Evolutionary conservation across 2,797 vertebrate genomes (phyloP), one percentile per base, ranked within the genome.

Genomic region (Pogonophryne albipinna): DNA sequence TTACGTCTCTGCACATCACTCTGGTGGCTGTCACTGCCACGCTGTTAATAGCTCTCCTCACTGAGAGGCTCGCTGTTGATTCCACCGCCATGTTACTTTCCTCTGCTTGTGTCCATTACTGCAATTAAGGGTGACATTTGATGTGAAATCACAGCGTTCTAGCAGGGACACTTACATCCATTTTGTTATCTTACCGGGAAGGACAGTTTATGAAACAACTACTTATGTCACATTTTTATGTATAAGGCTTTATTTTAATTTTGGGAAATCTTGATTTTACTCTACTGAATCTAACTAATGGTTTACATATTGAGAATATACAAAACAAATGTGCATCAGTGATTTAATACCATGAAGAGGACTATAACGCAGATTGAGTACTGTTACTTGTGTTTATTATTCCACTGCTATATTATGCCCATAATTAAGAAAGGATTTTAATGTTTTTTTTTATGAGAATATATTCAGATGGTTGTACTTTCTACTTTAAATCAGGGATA

Each of bases 1-100:
- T 93, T 92, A 92, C 60, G 88, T 92, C 89, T 86, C 78, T 70
- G 76, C 90, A 76, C 90, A 89, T 93, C 90, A 90, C 85, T 89
- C 84, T 78, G 73, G 79, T 76, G 82, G 74, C 85, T 89, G 91
- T 93, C 90, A 84, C 76, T 84, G 84, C 51, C 77, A 64, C 17
- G 82, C 90, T 90, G 87, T 85, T 90, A 85, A 89, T 90, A 89
- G 84, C 79, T 78, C 87, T 65, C 50, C 69, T 72, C 59, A 82
- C 86, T 56, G 84, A 81, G 83, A 78, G 74, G 76, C 86, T 84
- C 66, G 14, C 80, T 82, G 80, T 84, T 71, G 83, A 82, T 47
- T 78, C 84, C 74, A 81, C 47, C 78, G 20, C 84, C 79, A 63
- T 85, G 61, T 84, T 77, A 76, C 71, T 77, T 61, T 66, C 76